These are phyloP conservation scores for Ceratotherium simum DNA, from an alignment of 2,113 vertebrate genomes.

Conservation along the genomic window DNA sequence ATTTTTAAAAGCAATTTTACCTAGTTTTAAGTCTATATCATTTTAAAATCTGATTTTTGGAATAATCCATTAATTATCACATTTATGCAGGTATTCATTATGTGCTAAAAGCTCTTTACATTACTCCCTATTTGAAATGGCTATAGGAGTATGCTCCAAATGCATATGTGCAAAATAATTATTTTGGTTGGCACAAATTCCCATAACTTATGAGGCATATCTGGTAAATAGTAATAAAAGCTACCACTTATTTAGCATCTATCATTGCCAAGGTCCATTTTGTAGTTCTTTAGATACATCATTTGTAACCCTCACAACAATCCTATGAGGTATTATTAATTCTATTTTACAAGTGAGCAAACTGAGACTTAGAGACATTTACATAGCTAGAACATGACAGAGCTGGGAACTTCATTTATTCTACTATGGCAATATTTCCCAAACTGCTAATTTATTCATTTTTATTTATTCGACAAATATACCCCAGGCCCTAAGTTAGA, in stretches of 20 bases:
- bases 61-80: conserved; percentile 25
- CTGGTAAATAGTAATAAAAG: background rate
- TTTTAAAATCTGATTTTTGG: background rate
- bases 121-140: background rate
- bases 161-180: background rate
- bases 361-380: background rate
- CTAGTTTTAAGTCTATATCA: background rate
- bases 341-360: background rate
- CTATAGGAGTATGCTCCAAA: background rate
- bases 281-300: background rate
- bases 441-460: background rate
- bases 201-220: background rate
- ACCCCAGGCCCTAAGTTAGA: background rate
- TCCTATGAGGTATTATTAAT: background rate
- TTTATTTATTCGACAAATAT: conserved; percentile 26
- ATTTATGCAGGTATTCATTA: background rate
- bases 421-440: background rate
- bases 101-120: background rate
- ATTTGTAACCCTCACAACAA: background rate
- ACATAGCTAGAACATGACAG: background rate
- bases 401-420: background rate
- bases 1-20: conserved; percentile 23
- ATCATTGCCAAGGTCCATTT: background rate
- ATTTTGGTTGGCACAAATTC: background rate
- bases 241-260: background rate